phyloP scores from a whole-genome alignment of 2,797 vertebrate species.

The Sternotherus odoratus region DNA sequence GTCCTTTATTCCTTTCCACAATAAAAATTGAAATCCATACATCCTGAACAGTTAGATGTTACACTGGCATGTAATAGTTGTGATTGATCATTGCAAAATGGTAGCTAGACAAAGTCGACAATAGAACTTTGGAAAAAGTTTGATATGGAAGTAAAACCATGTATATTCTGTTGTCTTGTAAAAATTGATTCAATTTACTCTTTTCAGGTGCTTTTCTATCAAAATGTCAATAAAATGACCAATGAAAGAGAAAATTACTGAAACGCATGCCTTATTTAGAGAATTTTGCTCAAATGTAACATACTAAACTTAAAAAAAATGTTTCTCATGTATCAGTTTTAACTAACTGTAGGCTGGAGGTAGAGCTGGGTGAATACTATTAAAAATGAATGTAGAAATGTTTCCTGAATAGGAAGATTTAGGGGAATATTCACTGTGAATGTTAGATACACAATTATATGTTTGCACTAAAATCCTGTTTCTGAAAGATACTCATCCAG shows the following conservation, averaged over 20 bases:
- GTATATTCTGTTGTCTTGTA: constrained; percentile 39
- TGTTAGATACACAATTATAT: neutral
- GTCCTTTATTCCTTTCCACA: neutral
- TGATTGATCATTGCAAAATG: constrained; percentile 58
- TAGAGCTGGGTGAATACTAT: neutral
- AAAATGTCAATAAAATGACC: neutral
- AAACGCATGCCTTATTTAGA: neutral
- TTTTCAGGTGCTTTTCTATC: neutral
- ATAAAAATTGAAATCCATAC: neutral
- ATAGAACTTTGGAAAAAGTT: constrained; percentile 36
- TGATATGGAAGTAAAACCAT: constrained; percentile 48
- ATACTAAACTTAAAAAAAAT: neutral
- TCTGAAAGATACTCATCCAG: neutral
- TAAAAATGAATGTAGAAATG: neutral
- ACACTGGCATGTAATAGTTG: constrained; percentile 59
- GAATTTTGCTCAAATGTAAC: neutral
- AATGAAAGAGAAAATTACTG: neutral
- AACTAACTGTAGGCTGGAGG: neutral
- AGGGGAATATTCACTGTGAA: neutral
- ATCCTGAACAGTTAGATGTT: constrained; percentile 33
- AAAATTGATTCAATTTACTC: neutral
- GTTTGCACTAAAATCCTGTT: neutral
- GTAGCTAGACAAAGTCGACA: constrained; percentile 65
- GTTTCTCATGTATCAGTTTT: neutral
- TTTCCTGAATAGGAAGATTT: neutral